A percentile compares a stretch with the other conserved stretches of the same genome.
phyloP scores from a whole-genome alignment of 2,113 vertebrate genomes.

The Onychorhynchus coronatus region DNA sequence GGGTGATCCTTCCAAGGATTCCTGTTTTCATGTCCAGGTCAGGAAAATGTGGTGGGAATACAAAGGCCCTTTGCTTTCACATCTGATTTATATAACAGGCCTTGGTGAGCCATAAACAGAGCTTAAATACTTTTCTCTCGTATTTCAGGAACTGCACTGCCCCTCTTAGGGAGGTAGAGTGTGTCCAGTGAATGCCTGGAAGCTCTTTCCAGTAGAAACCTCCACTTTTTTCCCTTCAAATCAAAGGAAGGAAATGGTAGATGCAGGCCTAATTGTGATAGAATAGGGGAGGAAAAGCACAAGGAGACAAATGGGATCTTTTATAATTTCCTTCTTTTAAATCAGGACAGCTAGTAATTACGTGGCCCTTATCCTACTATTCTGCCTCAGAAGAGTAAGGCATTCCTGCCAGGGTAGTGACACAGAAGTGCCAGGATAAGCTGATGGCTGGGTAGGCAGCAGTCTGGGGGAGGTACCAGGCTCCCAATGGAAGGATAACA shows the following conservation, averaged over 20 bases:
- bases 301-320: not conserved
- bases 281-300: not conserved
- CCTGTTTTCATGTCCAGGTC: not conserved
- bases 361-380: not conserved
- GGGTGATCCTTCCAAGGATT: not conserved
- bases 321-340: not conserved
- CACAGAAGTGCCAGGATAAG: not conserved
- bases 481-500: not conserved
- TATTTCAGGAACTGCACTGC: not conserved
- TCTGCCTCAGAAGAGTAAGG: not conserved
- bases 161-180: not conserved
- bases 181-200: not conserved
- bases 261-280: not conserved
- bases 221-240: not conserved
- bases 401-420: not conserved
- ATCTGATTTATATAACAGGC: not conserved
- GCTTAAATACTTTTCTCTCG: not conserved
- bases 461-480: not conserved
- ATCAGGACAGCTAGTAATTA: not conserved
- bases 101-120: not conserved
- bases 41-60: not conserved
- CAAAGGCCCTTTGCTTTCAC: not conserved
- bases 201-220: not conserved
- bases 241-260: not conserved
- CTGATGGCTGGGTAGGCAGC: not conserved